phyloP scores from a whole-genome alignment of 1,140 invertebrate genomes.

The Drosophila pandora region DNA sequence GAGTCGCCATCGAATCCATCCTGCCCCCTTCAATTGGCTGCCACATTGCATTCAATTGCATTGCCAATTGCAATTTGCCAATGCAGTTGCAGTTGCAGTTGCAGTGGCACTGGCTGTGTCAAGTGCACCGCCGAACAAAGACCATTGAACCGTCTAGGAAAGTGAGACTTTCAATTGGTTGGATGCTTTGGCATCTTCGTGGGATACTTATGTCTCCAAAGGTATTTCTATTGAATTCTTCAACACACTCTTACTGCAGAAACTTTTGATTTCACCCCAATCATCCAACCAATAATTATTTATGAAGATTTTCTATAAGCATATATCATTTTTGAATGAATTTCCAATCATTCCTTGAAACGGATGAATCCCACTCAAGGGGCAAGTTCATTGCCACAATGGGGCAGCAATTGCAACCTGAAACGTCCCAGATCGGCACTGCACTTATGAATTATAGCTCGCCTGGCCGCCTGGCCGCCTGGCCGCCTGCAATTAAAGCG shows the following conservation, averaged over 20 bases:
- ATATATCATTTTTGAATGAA: neutral
- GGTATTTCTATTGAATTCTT: neutral
- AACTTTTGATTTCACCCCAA: no score
- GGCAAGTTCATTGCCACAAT: constrained; percentile 66
- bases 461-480: constrained; percentile 21
- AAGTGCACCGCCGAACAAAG: constrained; percentile 56
- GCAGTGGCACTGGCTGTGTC: constrained; percentile 48
- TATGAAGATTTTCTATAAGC: neutral
- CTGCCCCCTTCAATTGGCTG: constrained; percentile 26
- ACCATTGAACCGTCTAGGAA: constrained; percentile 57
- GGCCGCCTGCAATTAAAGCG: constrained; percentile 59
- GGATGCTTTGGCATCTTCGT: constrained; percentile 11
- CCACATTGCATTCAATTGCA: constrained; percentile 48
- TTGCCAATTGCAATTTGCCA: constrained; percentile 31
- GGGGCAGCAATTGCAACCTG: constrained; percentile 38
- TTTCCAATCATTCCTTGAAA: constrained; percentile 12
- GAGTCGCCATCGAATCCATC: constrained; percentile 31
- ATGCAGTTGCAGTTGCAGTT: constrained; percentile 15
- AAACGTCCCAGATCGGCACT: constrained; percentile 33
- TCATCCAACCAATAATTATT: neutral
- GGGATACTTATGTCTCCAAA: neutral
- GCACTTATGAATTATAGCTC: constrained; percentile 64
- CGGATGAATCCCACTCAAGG: constrained; percentile 33
- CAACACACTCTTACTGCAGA: no score
- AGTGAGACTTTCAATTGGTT: constrained; percentile 11